Evolutionary conservation across 2,797 vertebrate genomes (phyloP).

Genomic region (Cichlasoma orientale): DNA sequence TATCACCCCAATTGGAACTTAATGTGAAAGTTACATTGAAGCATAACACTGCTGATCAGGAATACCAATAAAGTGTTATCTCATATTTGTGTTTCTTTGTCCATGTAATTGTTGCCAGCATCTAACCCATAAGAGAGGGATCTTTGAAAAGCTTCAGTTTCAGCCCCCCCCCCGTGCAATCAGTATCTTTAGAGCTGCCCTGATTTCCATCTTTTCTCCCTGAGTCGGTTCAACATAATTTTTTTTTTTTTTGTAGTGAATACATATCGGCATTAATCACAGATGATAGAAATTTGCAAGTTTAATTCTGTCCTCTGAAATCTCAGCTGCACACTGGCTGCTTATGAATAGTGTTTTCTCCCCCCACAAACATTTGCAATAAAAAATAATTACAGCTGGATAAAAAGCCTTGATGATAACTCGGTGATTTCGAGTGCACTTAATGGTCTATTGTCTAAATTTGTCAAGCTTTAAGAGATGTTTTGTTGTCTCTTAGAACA

Average conservation of each 20-base stretch:
- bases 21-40: constrained; percentile 60
- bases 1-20: constrained; percentile 53
- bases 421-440: constrained; percentile 61
- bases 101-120: constrained; percentile 50
- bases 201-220: constrained; percentile 64
- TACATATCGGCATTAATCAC: constrained; percentile 69
- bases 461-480: constrained; percentile 64
- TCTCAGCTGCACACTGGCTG: constrained; percentile 54
- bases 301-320: constrained; percentile 68
- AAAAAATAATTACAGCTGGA: constrained; percentile 56
- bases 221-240: constrained; percentile 56
- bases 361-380: constrained; percentile 35
- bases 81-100: constrained; percentile 45
- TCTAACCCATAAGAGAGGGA: constrained; percentile 37
- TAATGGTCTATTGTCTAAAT: constrained; percentile 70
- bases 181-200: constrained; percentile 55
- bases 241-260: constrained; percentile 61
- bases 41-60: constrained; percentile 41
- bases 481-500: constrained; percentile 63
- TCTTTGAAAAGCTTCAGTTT: constrained; percentile 41
- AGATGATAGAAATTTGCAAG: constrained; percentile 66
- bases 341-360: constrained; percentile 7
- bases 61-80: constrained; percentile 62
- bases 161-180: constrained; percentile 35
- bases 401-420: constrained; percentile 64